Evolutionary conservation across 2,888 invertebrate genomes (phyloP).

Genomic region (Acanthacorydalis orientalis): DNA sequence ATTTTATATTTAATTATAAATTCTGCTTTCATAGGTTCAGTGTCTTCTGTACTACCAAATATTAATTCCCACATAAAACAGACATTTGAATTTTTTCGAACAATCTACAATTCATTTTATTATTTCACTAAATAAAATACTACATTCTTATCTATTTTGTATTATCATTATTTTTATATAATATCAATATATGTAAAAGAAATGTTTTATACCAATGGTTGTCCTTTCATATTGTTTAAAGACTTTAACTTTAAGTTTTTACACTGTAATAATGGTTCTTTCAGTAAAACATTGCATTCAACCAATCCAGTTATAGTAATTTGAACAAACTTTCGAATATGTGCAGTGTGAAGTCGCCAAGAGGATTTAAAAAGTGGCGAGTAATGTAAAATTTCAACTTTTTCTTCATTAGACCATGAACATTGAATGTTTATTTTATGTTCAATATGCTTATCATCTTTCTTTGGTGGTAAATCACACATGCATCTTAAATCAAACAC

Average conservation of each 20-base stretch:
- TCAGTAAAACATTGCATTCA: constrained; percentile 22
- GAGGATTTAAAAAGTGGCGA: constrained; percentile 65
- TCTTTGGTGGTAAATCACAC: constrained; percentile 58
- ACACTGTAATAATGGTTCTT: constrained; percentile 20
- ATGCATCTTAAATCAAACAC: constrained; percentile 46
- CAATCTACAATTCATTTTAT: constrained; percentile 28
- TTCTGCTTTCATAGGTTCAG: constrained; percentile 37
- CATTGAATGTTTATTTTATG: constrained; percentile 30
- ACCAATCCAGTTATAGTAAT: constrained; percentile 48
- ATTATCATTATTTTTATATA: neutral
- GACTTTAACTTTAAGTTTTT: neutral
- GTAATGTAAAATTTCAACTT: constrained; percentile 28
- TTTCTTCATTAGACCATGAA: constrained; percentile 1
- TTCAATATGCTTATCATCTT: constrained; percentile 49
- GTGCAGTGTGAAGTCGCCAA: constrained; percentile 70
- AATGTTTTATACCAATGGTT: constrained; percentile 2
- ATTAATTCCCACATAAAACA: constrained; percentile 69
- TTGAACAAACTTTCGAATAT: constrained; percentile 72
- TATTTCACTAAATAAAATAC: no score
- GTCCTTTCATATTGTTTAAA: constrained; percentile 4
- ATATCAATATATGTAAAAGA: constrained; percentile 4
- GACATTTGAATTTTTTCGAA: constrained; percentile 56
- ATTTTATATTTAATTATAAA: constrained; percentile 43
- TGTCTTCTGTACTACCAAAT: constrained; percentile 22
- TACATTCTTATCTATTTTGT: no score